Conservation (phyloP, 2,797 vertebrate genomes). For the Nyctibius grandis region DNA sequence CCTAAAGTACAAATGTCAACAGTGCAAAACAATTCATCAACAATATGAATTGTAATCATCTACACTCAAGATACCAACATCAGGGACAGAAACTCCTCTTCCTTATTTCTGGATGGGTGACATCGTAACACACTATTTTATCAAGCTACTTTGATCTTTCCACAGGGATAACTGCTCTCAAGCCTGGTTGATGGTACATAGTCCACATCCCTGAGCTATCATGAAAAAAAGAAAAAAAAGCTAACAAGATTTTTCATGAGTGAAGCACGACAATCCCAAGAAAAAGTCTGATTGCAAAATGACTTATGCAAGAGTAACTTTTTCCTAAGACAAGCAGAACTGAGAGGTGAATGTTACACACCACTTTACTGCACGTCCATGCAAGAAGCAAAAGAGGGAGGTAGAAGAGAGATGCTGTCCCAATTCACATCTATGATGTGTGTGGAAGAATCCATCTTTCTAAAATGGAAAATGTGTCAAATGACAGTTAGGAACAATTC, state of each 20-base stretch:
- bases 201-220: background rate
- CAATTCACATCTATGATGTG: background rate
- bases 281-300: background rate
- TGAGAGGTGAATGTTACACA: background rate
- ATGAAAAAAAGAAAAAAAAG: background rate
- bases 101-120: background rate
- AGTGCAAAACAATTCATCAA: background rate
- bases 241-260: background rate
- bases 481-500: background rate
- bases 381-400: background rate
- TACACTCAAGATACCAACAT: background rate
- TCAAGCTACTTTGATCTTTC: background rate
- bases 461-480: background rate
- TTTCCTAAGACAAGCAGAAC: background rate
- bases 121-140: background rate
- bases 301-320: background rate
- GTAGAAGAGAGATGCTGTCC: background rate
- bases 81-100: background rate
- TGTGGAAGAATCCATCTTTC: background rate
- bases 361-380: fast-evolving
- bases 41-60: background rate
- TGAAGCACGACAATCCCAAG: background rate
- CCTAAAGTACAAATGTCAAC: background rate
- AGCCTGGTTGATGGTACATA: background rate
- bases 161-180: background rate